phyloP scores from a whole-genome alignment of 2,888 invertebrate species.

The Nymphalis polychloros region DNA sequence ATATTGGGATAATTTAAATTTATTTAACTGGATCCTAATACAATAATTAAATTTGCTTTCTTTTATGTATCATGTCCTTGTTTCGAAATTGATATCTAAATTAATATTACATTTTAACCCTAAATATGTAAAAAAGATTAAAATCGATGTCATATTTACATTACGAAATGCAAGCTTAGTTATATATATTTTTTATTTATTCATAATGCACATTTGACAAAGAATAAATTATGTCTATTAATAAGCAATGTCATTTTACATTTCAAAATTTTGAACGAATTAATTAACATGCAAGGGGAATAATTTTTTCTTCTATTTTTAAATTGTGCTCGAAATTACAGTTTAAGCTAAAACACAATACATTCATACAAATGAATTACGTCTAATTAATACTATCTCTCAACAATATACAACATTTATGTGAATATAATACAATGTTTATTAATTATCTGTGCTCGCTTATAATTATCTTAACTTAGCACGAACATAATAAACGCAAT shows the following conservation, averaged over 20 bases:
- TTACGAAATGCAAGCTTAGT: neutral
- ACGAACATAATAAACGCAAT: constrained; percentile 32
- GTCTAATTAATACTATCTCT: constrained; percentile 36
- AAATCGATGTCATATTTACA: neutral
- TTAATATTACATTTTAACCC: neutral
- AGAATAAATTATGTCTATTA: too few relatives aligned
- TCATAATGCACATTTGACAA: too few relatives aligned
- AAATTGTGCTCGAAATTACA: constrained; percentile 5
- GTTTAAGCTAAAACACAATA: constrained; percentile 1
- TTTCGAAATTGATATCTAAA: neutral
- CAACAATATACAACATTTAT: constrained; percentile 62
- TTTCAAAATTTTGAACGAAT: too few relatives aligned
- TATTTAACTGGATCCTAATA: too few relatives aligned
- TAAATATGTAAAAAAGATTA: constrained; percentile 3
- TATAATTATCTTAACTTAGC: constrained; percentile 43
- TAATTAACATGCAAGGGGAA: neutral
- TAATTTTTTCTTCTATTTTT: neutral
- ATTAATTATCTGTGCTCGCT: constrained; percentile 54
- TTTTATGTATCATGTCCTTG: too few relatives aligned
- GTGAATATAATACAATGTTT: constrained; percentile 59
- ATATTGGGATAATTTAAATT: neutral
- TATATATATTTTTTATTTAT: neutral
- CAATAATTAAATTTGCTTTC: too few relatives aligned
- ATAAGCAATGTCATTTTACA: too few relatives aligned
- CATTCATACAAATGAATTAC: constrained; percentile 30